These are phyloP conservation scores for Bursaphelenchus mucronatus DNA, from an alignment of 1,140 invertebrate species.

Conservation along the genomic window DNA sequence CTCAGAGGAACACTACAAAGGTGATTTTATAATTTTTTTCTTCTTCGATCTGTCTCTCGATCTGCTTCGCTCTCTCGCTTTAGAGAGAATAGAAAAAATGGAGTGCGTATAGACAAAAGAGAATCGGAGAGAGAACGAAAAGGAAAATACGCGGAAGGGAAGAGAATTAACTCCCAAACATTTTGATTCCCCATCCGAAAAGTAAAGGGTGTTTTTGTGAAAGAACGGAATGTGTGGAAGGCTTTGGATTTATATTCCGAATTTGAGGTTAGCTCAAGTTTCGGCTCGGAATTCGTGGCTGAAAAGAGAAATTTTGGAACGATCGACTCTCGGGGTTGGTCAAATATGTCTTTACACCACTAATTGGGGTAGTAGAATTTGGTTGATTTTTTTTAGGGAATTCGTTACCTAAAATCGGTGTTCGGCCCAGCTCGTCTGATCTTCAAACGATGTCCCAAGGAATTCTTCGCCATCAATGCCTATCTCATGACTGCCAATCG, in stretches of 20 bases:
- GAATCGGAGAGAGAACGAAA: too few species aligned
- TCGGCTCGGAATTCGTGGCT: too few species aligned
- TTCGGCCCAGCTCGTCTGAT: conserved; percentile 28
- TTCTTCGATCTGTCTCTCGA: neutral
- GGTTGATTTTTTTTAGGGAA: conserved; percentile 34
- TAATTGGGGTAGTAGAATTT: too few species aligned
- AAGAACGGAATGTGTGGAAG: too few species aligned
- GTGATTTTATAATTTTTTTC: neutral
- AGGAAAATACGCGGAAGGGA: neutral
- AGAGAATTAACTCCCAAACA: neutral
- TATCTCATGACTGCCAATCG: conserved; percentile 31
- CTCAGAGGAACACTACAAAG: conserved; percentile 23
- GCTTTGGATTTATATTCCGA: too few species aligned
- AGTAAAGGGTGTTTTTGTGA: too few species aligned
- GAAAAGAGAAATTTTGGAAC: too few species aligned
- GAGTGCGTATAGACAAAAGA: neutral
- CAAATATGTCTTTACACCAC: neutral
- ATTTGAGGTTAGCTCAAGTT: too few species aligned
- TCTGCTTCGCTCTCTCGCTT: conserved; percentile 2
- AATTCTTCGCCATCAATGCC: conserved; percentile 32
- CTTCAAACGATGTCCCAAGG: conserved; percentile 25
- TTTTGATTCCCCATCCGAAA: too few species aligned
- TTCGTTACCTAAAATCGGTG: conserved; percentile 30
- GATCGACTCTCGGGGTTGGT: neutral
- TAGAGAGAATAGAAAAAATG: conserved; percentile 4